These are phyloP conservation scores for Myopa testacea DNA, from an alignment of 2,888 invertebrate species.

Conservation along the genomic window DNA sequence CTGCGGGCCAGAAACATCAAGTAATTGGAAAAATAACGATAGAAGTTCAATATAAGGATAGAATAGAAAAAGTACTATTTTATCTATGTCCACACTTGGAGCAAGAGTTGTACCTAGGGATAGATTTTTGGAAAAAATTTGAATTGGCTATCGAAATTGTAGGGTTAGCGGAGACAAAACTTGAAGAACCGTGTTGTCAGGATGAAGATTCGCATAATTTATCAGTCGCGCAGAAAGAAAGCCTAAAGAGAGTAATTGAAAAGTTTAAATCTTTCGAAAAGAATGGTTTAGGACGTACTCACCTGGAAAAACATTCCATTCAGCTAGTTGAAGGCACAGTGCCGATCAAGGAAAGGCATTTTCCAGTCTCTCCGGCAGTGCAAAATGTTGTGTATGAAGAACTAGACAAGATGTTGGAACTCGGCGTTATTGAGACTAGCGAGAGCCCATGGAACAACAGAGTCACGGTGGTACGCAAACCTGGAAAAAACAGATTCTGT, in stretches of 20 bases:
- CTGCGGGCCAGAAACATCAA: no score
- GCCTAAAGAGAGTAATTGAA: no score
- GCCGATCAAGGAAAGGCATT: constrained; percentile 26
- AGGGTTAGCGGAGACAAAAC: no score
- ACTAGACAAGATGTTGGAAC: constrained; percentile 1
- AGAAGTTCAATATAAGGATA: neutral
- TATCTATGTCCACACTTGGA: no score
- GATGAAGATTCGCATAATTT: neutral
- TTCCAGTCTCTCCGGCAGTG: constrained; percentile 27
- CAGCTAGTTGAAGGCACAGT: constrained; percentile 2
- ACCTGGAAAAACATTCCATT: neutral
- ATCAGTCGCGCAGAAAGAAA: no score
- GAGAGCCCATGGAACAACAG: constrained; percentile 39
- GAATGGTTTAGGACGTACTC: neutral
- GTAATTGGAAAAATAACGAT: neutral
- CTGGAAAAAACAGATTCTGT: constrained; percentile 42
- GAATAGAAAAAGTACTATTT: neutral
- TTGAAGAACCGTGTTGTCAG: no score
- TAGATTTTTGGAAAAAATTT: neutral
- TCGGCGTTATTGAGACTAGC: constrained; percentile 4
- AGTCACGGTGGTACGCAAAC: constrained; percentile 32
- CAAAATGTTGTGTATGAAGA: constrained; percentile 23
- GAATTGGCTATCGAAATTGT: no score
- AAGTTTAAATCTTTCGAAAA: neutral
- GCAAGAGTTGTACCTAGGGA: no score